phyloP scores from a whole-genome alignment of 1,140 invertebrate genomes.

The Lineus longissimus region DNA sequence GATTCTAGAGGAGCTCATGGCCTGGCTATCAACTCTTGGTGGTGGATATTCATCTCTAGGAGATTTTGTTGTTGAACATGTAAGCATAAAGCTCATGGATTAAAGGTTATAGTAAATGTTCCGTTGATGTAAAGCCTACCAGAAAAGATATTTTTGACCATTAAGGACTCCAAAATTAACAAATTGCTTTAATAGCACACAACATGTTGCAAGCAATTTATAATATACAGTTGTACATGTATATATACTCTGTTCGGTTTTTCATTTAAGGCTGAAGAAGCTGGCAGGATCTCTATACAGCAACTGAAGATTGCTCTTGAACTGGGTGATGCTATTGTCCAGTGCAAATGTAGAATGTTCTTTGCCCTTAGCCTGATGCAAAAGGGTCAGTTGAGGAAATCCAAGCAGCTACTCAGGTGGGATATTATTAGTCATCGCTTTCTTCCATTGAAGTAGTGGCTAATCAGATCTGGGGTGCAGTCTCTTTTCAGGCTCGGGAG shows the following conservation, averaged over 20 bases:
- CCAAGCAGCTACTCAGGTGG: conserved; percentile 64
- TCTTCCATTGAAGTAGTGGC: no score
- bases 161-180: no score
- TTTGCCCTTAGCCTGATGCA: conserved; percentile 84
- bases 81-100: no score
- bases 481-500: no score
- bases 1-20: conserved; percentile 80
- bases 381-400: conserved; percentile 63
- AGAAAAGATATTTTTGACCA: background rate
- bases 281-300: conserved; percentile 77
- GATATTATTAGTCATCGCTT: no score
- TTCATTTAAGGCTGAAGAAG: conserved; percentile 69
- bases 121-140: no score
- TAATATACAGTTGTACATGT: background rate
- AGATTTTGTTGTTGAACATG: conserved; percentile 74
- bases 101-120: conserved; percentile 6
- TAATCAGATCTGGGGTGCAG: no score
- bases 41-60: conserved; percentile 91
- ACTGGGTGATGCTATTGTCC: conserved; percentile 74
- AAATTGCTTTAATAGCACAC: no score
- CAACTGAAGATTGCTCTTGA: conserved; percentile 76
- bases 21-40: conserved; percentile 93
- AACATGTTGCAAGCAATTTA: no score
- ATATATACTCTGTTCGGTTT: background rate
- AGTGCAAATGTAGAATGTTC: conserved; percentile 77